Conservation (phyloP, 2,113 vertebrate species). For the Cyanistes caeruleus region DNA sequence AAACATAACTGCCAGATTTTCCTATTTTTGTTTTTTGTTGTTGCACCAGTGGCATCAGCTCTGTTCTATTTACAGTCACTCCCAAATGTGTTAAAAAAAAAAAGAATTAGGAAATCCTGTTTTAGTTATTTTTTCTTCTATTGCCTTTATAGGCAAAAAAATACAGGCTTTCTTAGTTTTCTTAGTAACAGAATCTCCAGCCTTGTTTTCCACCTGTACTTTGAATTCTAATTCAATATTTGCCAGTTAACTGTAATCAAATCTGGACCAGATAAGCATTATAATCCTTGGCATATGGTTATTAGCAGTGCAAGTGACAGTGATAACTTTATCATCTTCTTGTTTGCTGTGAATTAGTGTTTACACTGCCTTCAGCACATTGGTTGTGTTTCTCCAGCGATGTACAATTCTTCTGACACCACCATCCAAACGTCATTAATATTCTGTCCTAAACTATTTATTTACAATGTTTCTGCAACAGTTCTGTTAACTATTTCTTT, state of each 20-base stretch:
- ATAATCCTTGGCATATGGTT: not conserved
- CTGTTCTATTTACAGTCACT: not conserved
- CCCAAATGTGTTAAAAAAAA: not conserved
- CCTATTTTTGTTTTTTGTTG: not conserved
- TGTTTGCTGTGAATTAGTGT: not conserved
- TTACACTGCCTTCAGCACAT: not conserved
- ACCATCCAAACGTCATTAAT: not conserved
- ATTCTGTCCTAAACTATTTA: not conserved
- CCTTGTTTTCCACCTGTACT: not conserved
- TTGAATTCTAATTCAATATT: not conserved
- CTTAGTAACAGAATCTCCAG: not conserved
- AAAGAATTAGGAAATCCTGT: accelerated
- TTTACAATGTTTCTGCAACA: not conserved
- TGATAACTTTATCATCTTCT: not conserved
- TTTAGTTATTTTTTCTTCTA: not conserved
- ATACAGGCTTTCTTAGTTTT: not conserved
- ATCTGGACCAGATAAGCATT: not conserved
- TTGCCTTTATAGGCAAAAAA: not conserved
- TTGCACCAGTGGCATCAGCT: not conserved
- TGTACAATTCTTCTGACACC: not conserved
- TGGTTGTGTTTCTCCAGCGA: not conserved
- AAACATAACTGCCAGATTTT: not conserved
- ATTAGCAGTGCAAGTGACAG: not conserved
- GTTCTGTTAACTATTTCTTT: not conserved
- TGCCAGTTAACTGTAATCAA: not conserved